Evolutionary conservation across 2,888 invertebrate species (phyloP).

Genomic region (Drosophila barbarae): DNA sequence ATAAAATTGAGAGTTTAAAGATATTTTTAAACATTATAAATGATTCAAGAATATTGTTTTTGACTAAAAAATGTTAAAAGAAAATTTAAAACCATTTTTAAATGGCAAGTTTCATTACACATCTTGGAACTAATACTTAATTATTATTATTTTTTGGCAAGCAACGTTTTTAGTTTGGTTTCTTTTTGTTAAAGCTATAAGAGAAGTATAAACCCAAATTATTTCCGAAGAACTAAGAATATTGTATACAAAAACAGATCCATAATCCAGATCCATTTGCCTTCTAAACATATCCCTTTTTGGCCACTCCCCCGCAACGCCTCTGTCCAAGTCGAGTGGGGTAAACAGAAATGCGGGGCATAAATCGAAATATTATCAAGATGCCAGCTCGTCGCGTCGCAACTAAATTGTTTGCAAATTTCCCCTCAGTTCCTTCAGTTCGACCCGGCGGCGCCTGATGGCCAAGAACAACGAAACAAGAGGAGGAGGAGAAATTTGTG

Average conservation of each 20-base stretch:
- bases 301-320: not conserved
- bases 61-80: too few species aligned
- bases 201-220: not conserved
- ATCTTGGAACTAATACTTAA: too few species aligned
- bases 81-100: too few species aligned
- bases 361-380: constrained; percentile 75
- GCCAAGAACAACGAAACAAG: constrained; percentile 17
- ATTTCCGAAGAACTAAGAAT: not conserved
- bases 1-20: not conserved
- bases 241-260: too few species aligned
- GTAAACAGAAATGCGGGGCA: constrained; percentile 34
- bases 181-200: too few species aligned
- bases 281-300: not conserved
- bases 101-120: too few species aligned
- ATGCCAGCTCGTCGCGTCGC: constrained; percentile 64
- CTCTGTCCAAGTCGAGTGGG: constrained; percentile 17
- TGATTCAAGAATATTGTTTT: too few species aligned
- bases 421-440: constrained; percentile 8
- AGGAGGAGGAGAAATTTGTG: constrained; percentile 39
- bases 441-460: constrained; percentile 27
- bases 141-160: too few species aligned
- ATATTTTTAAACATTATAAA: too few species aligned
- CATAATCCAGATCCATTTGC: not conserved
- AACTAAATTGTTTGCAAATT: constrained; percentile 42
- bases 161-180: too few species aligned